Base-by-base conservation (phyloP, 2,113 vertebrate species). In the Pseudonaja textilis region DNA sequence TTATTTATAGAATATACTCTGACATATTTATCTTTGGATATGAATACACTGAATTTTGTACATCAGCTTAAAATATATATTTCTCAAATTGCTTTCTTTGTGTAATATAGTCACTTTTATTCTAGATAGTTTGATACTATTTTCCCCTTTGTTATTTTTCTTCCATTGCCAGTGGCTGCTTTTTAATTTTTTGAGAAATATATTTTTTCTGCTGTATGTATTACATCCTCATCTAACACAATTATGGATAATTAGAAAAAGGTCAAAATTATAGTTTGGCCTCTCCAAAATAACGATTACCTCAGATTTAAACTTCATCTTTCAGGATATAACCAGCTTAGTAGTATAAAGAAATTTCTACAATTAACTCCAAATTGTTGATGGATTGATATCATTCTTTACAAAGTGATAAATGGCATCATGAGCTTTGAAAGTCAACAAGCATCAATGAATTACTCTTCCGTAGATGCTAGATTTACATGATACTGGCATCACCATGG, bases 391-490 rank as follows among this genome's bases (percentile, higher is more conserved):
- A 39, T 14, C 45, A 29, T 61, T 22, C 52, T 93, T 86, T 56
- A 90, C 18, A 57, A 64, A 29, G 45, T 23, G 23, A 64, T 92
- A 88, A 88, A 54, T 81, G 50, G n/a, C 90, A 85, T 95, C 89
- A 5, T 85, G 90, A 47, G 85, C 86, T 39, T 93, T 81, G 56
- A 92, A 56, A 61, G 39, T 85, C 86, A 2, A 0, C 55, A 34
- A 26, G 50, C 74, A 93, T 93, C 45, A 92, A 92, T 96, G 94
- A 93, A 96, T 97, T 97, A 91, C 91, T 81, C 92, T 50, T 39
- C 92, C 91, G 93, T 74, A 93, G 94, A 94, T 89, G 69, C 93
- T 92, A 50, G 94, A 93, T 92, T 93, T 91, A 12, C 91, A 92
- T 94, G 12, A 47, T 93, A 91, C 50, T 93, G 94, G 87, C 94